phyloP scores from a whole-genome alignment of 2,113 vertebrate species.

The Cyphomyrus discorhynchus region DNA sequence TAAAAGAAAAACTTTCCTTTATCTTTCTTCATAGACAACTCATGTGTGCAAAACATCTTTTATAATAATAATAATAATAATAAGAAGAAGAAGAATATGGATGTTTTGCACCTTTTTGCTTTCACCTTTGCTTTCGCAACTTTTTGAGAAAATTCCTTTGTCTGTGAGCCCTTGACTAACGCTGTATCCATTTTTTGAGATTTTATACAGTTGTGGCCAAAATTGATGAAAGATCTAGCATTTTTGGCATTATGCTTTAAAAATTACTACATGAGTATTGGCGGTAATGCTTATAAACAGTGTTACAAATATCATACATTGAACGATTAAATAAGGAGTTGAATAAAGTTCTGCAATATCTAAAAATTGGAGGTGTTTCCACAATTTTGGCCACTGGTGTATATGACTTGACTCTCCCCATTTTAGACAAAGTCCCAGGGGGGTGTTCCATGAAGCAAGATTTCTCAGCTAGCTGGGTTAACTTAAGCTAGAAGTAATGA shows the following conservation, averaged over 20 bases:
- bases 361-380: too few species aligned
- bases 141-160: background rate
- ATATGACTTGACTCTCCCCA: background rate
- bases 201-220: background rate
- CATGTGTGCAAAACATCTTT: background rate
- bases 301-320: too few species aligned
- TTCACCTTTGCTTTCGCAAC: background rate
- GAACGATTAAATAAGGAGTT: background rate
- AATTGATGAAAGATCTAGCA: background rate
- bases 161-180: background rate
- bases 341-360: too few species aligned
- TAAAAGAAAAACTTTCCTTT: background rate
- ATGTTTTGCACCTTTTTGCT: background rate
- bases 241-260: background rate
- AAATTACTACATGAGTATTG: too few species aligned
- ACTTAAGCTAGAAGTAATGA: background rate
- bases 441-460: background rate
- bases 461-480: background rate
- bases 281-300: too few species aligned
- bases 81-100: background rate
- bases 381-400: too few species aligned
- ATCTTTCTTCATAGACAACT: background rate
- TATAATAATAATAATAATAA: background rate
- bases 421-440: background rate
- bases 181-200: background rate